A percentile compares a stretch with the other conserved stretches of the same genome.
phyloP scores from a whole-genome alignment of 1,140 invertebrate species.

The Diploscapter pachys region DNA sequence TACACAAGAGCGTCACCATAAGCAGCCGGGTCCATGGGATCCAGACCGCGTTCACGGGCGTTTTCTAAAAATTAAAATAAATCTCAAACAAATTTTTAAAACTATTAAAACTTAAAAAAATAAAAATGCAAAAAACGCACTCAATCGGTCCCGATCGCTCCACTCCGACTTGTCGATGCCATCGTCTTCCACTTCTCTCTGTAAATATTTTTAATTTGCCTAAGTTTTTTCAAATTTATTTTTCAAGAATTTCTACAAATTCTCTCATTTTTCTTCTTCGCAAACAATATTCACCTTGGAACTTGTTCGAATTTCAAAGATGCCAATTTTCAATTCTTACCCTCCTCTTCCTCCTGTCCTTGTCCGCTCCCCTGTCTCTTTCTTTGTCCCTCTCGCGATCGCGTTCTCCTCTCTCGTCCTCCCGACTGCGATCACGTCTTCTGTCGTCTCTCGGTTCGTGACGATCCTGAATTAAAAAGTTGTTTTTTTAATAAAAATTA shows the following conservation, averaged over 20 bases:
- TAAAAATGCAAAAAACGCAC: slow-evolving; percentile 27
- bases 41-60: slow-evolving; percentile 49
- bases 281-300: no score
- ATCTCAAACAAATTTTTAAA: no score
- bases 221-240: no score
- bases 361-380: slow-evolving; percentile 4
- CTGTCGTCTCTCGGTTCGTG: slow-evolving; percentile 4
- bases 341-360: slow-evolving; percentile 4
- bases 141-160: slow-evolving; percentile 44
- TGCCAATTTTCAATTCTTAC: neutral
- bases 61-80: slow-evolving; percentile 39
- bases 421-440: neutral
- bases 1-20: slow-evolving; percentile 48
- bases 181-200: slow-evolving; percentile 12
- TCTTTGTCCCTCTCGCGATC: neutral
- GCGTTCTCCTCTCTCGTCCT: neutral
- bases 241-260: no score
- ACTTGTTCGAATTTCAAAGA: no score
- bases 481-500: no score
- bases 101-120: slow-evolving; percentile 16
- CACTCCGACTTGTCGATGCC: slow-evolving; percentile 1
- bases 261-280: no score
- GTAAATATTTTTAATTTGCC: neutral
- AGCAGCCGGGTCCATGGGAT: slow-evolving; percentile 55
- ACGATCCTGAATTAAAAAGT: neutral